Percentiles rank a stretch among this genome's conserved stretches.
These are phyloP conservation scores for Xyrichtys novacula DNA, from an alignment of 2,797 vertebrate genomes.

Conservation along the genomic window DNA sequence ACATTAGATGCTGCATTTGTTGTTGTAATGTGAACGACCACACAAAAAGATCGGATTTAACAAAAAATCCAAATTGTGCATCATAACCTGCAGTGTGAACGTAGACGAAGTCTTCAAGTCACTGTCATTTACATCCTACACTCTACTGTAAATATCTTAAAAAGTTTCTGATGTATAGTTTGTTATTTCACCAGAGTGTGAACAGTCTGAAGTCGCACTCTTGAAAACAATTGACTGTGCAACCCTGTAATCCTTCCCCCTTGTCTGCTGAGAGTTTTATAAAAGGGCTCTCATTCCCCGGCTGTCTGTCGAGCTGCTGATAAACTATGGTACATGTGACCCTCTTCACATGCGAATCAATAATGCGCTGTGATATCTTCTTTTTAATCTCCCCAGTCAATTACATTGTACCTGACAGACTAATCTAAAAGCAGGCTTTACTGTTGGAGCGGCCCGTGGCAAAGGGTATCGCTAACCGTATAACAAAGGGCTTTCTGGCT, in stretches of 20 bases:
- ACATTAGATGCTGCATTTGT: no score
- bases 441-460: conserved; percentile 45
- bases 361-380: conserved; percentile 71
- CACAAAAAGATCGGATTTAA: no score
- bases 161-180: conserved; percentile 23
- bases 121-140: background rate
- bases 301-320: conserved; percentile 52
- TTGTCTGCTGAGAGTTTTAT: conserved; percentile 39
- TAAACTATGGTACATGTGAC: conserved; percentile 66
- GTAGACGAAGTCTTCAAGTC: no score
- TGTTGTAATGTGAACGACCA: no score
- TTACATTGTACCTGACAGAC: conserved; percentile 73
- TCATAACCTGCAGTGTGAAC: no score
- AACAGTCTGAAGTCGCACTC: conserved; percentile 12
- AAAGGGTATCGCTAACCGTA: conserved; percentile 32
- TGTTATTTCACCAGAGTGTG: conserved; percentile 4
- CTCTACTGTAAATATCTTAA: background rate
- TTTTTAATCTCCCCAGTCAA: conserved; percentile 74
- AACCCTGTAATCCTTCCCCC: conserved; percentile 51
- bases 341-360: conserved; percentile 74
- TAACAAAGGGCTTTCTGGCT: conserved; percentile 14
- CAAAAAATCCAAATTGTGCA: no score
- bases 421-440: conserved; percentile 69
- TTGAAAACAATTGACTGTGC: conserved; percentile 61
- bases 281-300: conserved; percentile 50